These are phyloP conservation scores for Scrobipalpa atriplicella DNA, from an alignment of 2,888 invertebrate species.

Conservation along the genomic window DNA sequence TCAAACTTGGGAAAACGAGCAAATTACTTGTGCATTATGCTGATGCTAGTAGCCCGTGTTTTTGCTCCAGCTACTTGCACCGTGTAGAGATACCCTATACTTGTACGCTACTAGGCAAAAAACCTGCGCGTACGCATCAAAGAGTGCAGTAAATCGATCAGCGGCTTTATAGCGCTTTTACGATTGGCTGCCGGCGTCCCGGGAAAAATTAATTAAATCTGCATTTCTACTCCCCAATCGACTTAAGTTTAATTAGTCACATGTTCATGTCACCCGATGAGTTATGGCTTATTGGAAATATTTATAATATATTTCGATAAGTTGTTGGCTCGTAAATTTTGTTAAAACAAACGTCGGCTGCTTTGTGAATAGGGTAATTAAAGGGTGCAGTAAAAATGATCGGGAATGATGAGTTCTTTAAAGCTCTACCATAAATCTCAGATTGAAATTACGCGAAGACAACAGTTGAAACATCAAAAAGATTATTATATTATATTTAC, in stretches of 20 bases:
- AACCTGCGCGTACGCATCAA: conserved; percentile 35
- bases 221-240: conserved; percentile 47
- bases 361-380: conserved; percentile 42
- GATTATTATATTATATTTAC: no score
- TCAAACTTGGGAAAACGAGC: no score
- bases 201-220: conserved; percentile 63
- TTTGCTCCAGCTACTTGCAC: no score
- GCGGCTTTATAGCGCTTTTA: conserved; percentile 51
- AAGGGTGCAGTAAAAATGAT: conserved; percentile 21
- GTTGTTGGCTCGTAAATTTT: conserved; percentile 36
- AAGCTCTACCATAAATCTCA: not conserved
- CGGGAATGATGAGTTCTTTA: not conserved
- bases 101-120: conserved; percentile 22
- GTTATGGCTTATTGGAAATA: conserved; percentile 63
- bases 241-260: conserved; percentile 66
- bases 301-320: conserved; percentile 29
- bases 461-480: no score
- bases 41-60: no score
- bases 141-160: conserved; percentile 51
- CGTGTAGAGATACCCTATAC: not conserved
- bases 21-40: no score
- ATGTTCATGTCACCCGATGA: conserved; percentile 58
- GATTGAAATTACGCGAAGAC: not conserved
- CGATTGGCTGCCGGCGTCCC: conserved; percentile 44
- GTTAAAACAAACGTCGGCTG: conserved; percentile 43